A percentile compares a stretch with the other conserved stretches of the same genome.
These are phyloP conservation scores for Hassar affinis DNA, from an alignment of 2,113 vertebrate genomes.

Conservation along the genomic window DNA sequence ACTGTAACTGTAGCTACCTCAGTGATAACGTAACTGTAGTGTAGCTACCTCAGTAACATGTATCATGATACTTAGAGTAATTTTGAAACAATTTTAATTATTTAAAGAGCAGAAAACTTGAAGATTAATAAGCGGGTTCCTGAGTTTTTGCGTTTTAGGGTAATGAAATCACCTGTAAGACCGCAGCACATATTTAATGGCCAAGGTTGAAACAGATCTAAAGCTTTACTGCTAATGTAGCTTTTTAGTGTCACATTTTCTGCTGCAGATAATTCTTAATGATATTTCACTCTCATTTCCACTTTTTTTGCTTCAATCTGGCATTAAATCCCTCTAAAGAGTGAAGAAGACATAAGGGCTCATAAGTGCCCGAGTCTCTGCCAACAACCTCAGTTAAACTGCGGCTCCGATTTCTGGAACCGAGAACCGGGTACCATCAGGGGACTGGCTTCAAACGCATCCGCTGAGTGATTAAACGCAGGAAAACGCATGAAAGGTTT, in stretches of 20 bases:
- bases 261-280: not conserved
- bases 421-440: not conserved
- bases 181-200: not conserved
- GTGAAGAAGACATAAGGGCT: conserved; percentile 7
- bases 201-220: not conserved
- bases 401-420: not conserved
- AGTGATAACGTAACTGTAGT: too few species aligned
- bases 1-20: not conserved
- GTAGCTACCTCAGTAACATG: not conserved
- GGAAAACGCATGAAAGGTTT: not conserved
- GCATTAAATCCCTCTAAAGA: not conserved
- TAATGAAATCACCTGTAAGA: not conserved
- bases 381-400: not conserved
- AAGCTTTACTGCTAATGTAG: not conserved
- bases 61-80: not conserved
- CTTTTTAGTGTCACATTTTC: not conserved
- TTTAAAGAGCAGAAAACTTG: too few species aligned
- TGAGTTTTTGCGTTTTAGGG: too few species aligned
- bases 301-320: not conserved
- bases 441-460: not conserved
- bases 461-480: not conserved
- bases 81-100: not conserved
- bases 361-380: conserved; percentile 9
- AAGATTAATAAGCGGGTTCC: too few species aligned
- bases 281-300: not conserved